Conservation (phyloP, 2,797 vertebrate genomes). For the Enteromius trimaculatus region DNA sequence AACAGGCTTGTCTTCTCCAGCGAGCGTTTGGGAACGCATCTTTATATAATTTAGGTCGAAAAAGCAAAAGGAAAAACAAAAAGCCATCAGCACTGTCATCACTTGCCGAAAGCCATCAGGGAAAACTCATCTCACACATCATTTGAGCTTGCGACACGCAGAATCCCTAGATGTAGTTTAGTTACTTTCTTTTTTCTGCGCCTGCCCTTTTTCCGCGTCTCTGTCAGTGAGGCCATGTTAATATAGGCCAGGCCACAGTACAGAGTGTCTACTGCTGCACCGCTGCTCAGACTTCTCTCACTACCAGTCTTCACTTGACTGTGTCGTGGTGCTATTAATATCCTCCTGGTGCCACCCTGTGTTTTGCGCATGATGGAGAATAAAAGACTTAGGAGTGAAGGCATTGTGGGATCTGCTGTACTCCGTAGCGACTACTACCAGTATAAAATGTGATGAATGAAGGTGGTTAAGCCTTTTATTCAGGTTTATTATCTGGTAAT, state of each 20-base stretch:
- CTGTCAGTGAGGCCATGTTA: constrained; percentile 18
- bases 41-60: not conserved
- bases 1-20: constrained; percentile 11
- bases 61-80: not conserved
- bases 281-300: constrained; percentile 24
- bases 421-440: not conserved
- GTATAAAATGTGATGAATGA: constrained; percentile 23
- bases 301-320: constrained; percentile 30
- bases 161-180: not conserved
- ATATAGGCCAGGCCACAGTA: constrained; percentile 42
- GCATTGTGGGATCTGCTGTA: constrained; percentile 17
- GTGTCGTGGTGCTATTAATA: constrained; percentile 43
- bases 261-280: constrained; percentile 7
- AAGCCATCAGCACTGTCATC: not conserved
- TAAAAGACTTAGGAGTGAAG: not conserved
- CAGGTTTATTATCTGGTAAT: constrained; percentile 28
- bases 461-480: constrained; percentile 24
- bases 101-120: constrained; percentile 6
- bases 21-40: not conserved
- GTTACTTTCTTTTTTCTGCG: constrained; percentile 3
- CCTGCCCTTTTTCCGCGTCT: not conserved
- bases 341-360: constrained; percentile 13
- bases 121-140: not conserved
- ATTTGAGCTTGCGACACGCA: not conserved
- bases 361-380: constrained; percentile 9